These are phyloP conservation scores for Pentamera pediparva DNA, from an alignment of 53 echinoderm and acorn worm genomes.

Conservation along the genomic window DNA sequence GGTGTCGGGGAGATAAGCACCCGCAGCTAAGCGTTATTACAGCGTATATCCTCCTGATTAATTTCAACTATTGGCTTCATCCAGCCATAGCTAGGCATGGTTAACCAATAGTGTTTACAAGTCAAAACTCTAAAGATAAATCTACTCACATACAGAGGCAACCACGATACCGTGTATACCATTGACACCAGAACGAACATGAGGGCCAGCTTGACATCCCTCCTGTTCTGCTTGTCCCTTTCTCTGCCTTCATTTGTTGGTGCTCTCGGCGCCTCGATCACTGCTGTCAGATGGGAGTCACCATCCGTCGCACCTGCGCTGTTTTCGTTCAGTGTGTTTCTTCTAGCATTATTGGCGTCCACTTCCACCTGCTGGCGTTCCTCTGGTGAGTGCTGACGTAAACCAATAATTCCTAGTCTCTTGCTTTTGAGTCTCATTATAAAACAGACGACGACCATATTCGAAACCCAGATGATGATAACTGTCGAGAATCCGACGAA, in stretches of 20 bases:
- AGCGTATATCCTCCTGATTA: too few species aligned
- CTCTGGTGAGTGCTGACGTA: background rate
- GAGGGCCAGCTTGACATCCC: constrained; percentile 43
- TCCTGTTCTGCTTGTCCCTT: too few species aligned
- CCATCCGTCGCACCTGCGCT: background rate
- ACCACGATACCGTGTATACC: constrained; percentile 57
- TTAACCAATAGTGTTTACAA: too few species aligned
- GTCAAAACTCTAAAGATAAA: too few species aligned
- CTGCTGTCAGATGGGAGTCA: too few species aligned
- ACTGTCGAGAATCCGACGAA: constrained; percentile 37
- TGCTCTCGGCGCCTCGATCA: background rate
- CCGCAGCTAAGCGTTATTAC: too few species aligned
- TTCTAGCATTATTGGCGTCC: background rate
- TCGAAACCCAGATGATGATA: constrained; percentile 38
- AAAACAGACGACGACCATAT: constrained; percentile 46
- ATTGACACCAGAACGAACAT: constrained; percentile 48
- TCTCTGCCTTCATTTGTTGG: too few species aligned
- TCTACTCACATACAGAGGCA: constrained; percentile 59
- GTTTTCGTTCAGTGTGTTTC: background rate
- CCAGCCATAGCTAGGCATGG: too few species aligned
- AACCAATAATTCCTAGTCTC: background rate
- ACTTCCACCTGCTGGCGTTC: background rate
- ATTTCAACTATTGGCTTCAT: too few species aligned
- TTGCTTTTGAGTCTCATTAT: constrained; percentile 38
- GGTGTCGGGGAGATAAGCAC: too few species aligned